Evolutionary conservation across 2,113 vertebrate species (phyloP), one percentile per base, ranked within the genome.

Genomic region (Telmatochromis bifrenatus): DNA sequence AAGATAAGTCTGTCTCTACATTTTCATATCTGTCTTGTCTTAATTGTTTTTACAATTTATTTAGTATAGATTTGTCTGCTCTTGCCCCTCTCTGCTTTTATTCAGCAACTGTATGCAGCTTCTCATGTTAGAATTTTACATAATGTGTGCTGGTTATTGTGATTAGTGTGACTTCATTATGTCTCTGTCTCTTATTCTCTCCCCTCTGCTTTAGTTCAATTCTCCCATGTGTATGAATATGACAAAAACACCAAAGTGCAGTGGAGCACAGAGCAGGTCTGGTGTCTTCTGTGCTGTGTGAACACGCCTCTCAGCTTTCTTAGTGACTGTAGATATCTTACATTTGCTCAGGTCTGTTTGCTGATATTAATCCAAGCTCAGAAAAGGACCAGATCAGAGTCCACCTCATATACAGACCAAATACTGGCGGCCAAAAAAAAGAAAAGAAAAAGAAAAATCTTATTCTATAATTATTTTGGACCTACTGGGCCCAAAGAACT

Each of bases 281-380:
- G 14, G 92, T 96, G 77, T 96, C 95, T 45, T 97, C 96, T 6
- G 56, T 97, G 31, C 23, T 94, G 96, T 96, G 96, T 96, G 81
- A 86, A 93, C 94, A 15, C 14, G 14, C 8, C 17, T 49, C 53
- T 73, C 39, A 83, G 73, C 53, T 79, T 87, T 83, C 65, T 58
- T 51, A 42, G 68, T 62, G 49, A 82, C 73, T 81, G 73, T 81
- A 56, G 77, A 47, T 81, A 42, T 87, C 42, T 90, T 45, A 37
- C 42, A 83, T 89, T 92, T 87, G 13, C 56, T 87, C 85, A 75
- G 26, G 31, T 87, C 37, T 91, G 77, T 87, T 89, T 68, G 53
- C 83, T 85, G 42, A 89, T 89, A 86, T 81, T 86, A 87, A 85
- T 86, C 51, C 79, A 77, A 87, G 35, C 84, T 81, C 54, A 82